Percentiles rank a stretch among this genome's conserved stretches.
Evolutionary conservation across 1,140 invertebrate genomes (phyloP).

Genomic region (Harlomillsia oculata): DNA sequence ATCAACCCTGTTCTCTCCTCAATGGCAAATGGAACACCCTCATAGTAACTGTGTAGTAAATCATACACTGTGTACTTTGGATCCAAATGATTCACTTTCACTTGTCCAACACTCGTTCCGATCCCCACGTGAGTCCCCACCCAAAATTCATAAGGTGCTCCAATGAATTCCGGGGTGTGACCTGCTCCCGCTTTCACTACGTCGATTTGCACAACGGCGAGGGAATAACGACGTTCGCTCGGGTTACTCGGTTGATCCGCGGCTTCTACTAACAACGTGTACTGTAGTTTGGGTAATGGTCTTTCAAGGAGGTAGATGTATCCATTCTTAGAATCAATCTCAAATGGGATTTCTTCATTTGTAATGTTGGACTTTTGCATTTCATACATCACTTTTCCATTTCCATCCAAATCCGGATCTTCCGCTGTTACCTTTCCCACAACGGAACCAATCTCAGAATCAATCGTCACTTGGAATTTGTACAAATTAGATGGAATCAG

Average conservation of each 20-base stretch:
- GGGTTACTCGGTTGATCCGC: slow-evolving; percentile 64
- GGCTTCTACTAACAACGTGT: slow-evolving; percentile 70
- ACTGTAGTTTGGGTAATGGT: slow-evolving; percentile 54
- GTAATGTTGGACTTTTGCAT: slow-evolving; percentile 59
- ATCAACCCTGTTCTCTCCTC: slow-evolving; percentile 74
- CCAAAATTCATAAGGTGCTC: slow-evolving; percentile 81
- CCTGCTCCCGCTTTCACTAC: slow-evolving; percentile 25
- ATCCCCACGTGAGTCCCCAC: slow-evolving; percentile 58
- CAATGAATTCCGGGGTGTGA: slow-evolving; percentile 62
- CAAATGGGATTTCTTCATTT: slow-evolving; percentile 50
- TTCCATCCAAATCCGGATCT: slow-evolving; percentile 69
- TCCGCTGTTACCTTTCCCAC: slow-evolving; percentile 64
- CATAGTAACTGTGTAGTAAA: slow-evolving; percentile 65
- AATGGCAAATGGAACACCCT: slow-evolving; percentile 79
- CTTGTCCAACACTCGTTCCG: slow-evolving; percentile 74
- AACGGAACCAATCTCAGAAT: slow-evolving; percentile 54
- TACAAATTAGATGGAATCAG: slow-evolving; percentile 71
- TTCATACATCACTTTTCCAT: slow-evolving; percentile 66
- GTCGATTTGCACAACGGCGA: slow-evolving; percentile 66
- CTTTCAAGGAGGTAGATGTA: slow-evolving; percentile 58
- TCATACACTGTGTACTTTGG: slow-evolving; percentile 60
- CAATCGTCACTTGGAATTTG: slow-evolving; percentile 58
- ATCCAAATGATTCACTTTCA: slow-evolving; percentile 60
- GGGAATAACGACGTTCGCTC: slow-evolving; percentile 63
- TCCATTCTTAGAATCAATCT: slow-evolving; percentile 60